Conservation (phyloP, 2,113 vertebrate species). For the Alethe castanea region DNA sequence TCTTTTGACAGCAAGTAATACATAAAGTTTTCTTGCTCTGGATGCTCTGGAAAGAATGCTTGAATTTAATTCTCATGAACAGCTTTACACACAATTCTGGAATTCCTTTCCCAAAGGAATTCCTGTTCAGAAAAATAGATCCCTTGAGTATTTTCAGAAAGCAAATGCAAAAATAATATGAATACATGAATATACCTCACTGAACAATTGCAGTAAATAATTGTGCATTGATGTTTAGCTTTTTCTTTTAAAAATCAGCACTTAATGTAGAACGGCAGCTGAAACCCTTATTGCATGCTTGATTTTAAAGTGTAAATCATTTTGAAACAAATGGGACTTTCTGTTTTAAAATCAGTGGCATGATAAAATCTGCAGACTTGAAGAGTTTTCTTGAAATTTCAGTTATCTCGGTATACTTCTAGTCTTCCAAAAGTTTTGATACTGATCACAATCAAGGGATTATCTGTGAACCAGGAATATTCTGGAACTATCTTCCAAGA, state of each 20-base stretch:
- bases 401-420: neutral
- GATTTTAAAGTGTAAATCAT: neutral
- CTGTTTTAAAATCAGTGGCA: neutral
- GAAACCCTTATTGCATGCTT: neutral
- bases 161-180: neutral
- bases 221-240: neutral
- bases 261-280: neutral
- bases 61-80: neutral
- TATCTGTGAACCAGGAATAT: neutral
- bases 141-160: neutral
- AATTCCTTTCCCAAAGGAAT: neutral
- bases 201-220: neutral
- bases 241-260: neutral
- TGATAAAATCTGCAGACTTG: neutral
- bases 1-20: neutral
- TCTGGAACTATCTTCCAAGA: neutral
- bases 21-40: neutral
- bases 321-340: neutral
- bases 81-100: neutral
- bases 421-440: neutral
- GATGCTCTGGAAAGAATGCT: neutral
- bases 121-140: neutral
- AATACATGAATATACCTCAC: neutral
- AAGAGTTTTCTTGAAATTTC: neutral
- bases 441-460: neutral